A percentile compares a stretch with the other conserved stretches of the same genome.
phyloP scores from a whole-genome alignment of 2,797 vertebrate species.

The Clarias laeviceps region DNA sequence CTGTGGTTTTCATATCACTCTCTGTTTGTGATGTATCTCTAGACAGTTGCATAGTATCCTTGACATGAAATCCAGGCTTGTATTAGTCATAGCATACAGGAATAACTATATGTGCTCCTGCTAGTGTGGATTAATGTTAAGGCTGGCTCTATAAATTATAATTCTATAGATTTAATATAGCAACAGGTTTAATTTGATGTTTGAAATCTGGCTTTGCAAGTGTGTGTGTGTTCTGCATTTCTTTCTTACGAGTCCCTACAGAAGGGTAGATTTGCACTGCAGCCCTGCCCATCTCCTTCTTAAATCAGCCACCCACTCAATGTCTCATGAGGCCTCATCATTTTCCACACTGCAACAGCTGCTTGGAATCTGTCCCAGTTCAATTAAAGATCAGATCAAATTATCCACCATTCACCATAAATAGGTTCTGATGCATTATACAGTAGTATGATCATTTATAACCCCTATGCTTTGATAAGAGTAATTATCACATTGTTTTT shows the following conservation, averaged over 20 bases:
- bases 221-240: constrained; percentile 15
- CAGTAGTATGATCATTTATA: neutral
- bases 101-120: neutral
- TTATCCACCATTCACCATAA: neutral
- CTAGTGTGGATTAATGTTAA: neutral
- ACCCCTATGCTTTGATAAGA: neutral
- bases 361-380: constrained; percentile 22
- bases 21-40: neutral
- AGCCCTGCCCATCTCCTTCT: constrained; percentile 24
- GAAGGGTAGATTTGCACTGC: constrained; percentile 16
- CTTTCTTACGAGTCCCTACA: neutral
- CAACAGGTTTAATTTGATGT: neutral
- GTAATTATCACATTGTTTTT: neutral
- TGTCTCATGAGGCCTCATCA: constrained; percentile 1
- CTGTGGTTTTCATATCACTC: neutral
- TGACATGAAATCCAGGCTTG: neutral
- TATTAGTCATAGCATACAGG: constrained; percentile 15
- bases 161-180: neutral
- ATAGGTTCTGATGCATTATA: neutral
- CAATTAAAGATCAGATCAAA: constrained; percentile 2
- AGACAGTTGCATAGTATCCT: neutral
- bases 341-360: constrained; percentile 43
- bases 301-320: neutral
- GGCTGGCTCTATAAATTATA: neutral
- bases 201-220: neutral